Conservation (phyloP, 2,113 vertebrate genomes). For the Tretioscincus oriximinensis region DNA sequence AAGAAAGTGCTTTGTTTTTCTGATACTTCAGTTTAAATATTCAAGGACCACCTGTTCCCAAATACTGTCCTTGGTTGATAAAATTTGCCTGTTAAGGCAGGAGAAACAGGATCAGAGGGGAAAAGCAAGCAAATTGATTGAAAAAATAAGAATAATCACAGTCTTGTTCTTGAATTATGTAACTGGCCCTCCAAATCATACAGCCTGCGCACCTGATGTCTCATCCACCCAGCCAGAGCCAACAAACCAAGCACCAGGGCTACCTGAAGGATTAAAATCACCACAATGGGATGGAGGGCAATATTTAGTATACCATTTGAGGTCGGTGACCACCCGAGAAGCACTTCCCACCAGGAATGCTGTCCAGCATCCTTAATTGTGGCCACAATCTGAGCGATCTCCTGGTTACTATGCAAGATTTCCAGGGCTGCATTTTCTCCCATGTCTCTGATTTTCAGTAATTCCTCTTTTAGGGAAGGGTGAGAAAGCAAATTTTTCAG, state of each 20-base stretch:
- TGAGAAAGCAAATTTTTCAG: slow-evolving; percentile 31
- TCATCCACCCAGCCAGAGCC: slow-evolving; percentile 3
- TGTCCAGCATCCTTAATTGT: slow-evolving; percentile 9
- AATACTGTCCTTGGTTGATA: not conserved
- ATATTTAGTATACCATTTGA: slow-evolving; percentile 13
- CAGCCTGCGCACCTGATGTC: not conserved
- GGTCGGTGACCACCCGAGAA: slow-evolving; percentile 24
- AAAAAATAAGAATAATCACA: not conserved
- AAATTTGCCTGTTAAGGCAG: not conserved
- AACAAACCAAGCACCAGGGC: slow-evolving; percentile 9
- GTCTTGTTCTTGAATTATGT: not conserved
- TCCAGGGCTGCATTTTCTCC: slow-evolving; percentile 23
- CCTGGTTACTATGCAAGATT: slow-evolving; percentile 13
- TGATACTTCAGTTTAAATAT: not conserved
- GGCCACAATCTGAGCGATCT: slow-evolving; percentile 19
- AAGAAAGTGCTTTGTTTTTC: not conserved
- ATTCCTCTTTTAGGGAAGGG: slow-evolving; percentile 17
- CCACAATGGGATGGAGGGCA: slow-evolving; percentile 24
- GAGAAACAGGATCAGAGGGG: not conserved
- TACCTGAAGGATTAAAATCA: slow-evolving; percentile 20
- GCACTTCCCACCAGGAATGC: slow-evolving; percentile 23
- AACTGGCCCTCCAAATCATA: slow-evolving; percentile 2
- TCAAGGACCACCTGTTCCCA: not conserved
- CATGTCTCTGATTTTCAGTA: slow-evolving; percentile 11
- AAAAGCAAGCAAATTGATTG: not conserved